Evolutionary conservation across 2,797 vertebrate genomes (phyloP).

Genomic region (Acrossocheilus wenchowensis): DNA sequence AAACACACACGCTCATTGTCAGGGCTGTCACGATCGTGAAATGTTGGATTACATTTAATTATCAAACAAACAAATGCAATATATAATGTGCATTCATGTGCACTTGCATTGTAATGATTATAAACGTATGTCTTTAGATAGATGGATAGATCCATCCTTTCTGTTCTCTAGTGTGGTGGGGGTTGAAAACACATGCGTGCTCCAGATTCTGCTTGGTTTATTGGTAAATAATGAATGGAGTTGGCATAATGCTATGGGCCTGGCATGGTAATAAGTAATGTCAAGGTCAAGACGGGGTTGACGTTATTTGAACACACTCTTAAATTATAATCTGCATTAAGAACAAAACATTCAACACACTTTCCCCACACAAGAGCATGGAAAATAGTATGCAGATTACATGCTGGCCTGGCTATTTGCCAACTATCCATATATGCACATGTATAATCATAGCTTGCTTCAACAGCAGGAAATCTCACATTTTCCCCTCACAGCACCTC

Average conservation of each 20-base stretch:
- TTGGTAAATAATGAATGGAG: conserved; percentile 30
- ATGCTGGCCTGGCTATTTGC: background rate
- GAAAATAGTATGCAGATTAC: background rate
- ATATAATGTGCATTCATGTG: background rate
- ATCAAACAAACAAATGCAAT: background rate
- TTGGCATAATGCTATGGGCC: background rate
- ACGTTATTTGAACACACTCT: background rate
- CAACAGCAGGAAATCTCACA: background rate
- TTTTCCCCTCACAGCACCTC: conserved; percentile 10
- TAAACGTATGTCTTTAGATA: background rate
- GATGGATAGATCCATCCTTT: background rate
- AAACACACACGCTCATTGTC: conserved; percentile 3
- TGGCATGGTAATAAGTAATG: conserved; percentile 1
- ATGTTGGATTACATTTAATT: background rate
- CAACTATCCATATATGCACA: background rate
- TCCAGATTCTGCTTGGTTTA: conserved; percentile 25
- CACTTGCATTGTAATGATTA: background rate
- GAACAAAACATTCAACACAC: background rate
- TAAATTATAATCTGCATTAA: background rate
- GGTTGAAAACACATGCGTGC: conserved; percentile 1
- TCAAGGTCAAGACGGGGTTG: background rate
- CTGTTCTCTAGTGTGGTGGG: background rate
- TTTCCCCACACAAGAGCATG: background rate
- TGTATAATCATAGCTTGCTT: background rate
- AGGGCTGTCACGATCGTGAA: background rate